phyloP scores from a whole-genome alignment of 2,113 vertebrate species.

The Paracanthobrama guichenoti region DNA sequence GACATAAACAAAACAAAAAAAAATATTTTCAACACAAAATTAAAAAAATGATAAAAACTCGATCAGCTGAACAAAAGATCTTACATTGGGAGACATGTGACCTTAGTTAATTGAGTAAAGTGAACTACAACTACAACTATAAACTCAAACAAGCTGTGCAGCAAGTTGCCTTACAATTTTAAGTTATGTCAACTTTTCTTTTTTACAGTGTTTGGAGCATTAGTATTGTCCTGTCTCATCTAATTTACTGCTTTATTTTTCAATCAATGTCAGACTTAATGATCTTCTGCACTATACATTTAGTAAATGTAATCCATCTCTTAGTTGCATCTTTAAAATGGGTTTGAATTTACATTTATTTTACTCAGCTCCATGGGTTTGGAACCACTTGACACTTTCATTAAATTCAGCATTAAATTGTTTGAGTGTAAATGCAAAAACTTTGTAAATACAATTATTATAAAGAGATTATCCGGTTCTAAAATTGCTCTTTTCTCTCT shows the following conservation, averaged over 20 bases:
- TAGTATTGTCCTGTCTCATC: not conserved
- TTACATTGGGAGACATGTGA: too few relatives aligned
- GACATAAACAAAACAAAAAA: too few relatives aligned
- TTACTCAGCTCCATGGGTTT: not conserved
- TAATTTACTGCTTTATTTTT: not conserved
- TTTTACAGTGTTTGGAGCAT: too few relatives aligned
- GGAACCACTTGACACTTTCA: not conserved
- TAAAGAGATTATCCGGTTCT: not conserved
- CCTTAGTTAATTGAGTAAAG: too few relatives aligned
- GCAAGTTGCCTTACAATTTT: too few relatives aligned
- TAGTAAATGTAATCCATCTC: not conserved
- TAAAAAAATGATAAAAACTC: too few relatives aligned
- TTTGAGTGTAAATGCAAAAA: not conserved
- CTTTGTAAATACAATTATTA: not conserved
- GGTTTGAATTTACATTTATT: not conserved
- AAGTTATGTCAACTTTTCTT: too few relatives aligned
- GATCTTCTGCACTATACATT: not conserved
- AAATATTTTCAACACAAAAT: too few relatives aligned
- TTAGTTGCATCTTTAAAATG: not conserved
- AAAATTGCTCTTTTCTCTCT: conserved; percentile 3
- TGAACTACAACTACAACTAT: too few relatives aligned
- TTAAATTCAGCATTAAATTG: conserved; percentile 19
- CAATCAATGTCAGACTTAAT: not conserved
- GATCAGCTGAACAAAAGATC: too few relatives aligned
- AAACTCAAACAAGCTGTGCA: too few relatives aligned